Evolutionary conservation across 1,140 invertebrate genomes (phyloP).

Genomic region (Apocrypta bakeri): DNA sequence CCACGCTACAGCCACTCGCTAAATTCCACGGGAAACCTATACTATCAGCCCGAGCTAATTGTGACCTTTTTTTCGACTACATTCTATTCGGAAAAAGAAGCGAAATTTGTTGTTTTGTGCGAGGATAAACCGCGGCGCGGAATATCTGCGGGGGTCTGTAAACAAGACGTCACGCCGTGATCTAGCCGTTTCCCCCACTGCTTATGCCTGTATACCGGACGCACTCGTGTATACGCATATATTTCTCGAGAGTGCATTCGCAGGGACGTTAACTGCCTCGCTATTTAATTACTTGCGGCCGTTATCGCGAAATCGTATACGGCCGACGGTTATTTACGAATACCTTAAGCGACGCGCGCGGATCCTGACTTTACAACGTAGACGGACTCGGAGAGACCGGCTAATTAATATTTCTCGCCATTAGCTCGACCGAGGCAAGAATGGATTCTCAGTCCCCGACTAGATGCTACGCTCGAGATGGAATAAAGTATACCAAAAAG

Average conservation of each 20-base stretch:
- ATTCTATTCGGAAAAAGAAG: neutral
- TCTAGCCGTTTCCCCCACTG: slow-evolving; percentile 12
- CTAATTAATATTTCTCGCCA: slow-evolving; percentile 73
- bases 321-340: slow-evolving; percentile 68
- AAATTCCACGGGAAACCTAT: neutral
- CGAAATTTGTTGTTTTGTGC: slow-evolving; percentile 22
- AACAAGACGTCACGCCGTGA: slow-evolving; percentile 45
- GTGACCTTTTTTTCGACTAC: neutral
- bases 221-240: slow-evolving; percentile 48
- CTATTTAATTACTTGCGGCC: slow-evolving; percentile 62
- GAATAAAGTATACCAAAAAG: neutral
- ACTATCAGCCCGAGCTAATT: neutral
- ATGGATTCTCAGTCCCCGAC: neutral
- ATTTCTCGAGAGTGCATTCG: slow-evolving; percentile 59
- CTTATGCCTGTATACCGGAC: neutral
- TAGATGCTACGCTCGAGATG: too few relatives aligned
- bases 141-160: neutral
- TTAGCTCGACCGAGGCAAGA: slow-evolving; percentile 52
- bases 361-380: slow-evolving; percentile 43
- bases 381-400: slow-evolving; percentile 36
- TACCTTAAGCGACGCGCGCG: slow-evolving; percentile 54
- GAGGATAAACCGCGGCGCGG: neutral
- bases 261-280: slow-evolving; percentile 60
- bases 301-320: slow-evolving; percentile 69
- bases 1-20: neutral